Percentiles rank a stretch among this genome's conserved stretches.
Conservation (phyloP, 2,888 invertebrate species). For the Nasonia oneida region DNA sequence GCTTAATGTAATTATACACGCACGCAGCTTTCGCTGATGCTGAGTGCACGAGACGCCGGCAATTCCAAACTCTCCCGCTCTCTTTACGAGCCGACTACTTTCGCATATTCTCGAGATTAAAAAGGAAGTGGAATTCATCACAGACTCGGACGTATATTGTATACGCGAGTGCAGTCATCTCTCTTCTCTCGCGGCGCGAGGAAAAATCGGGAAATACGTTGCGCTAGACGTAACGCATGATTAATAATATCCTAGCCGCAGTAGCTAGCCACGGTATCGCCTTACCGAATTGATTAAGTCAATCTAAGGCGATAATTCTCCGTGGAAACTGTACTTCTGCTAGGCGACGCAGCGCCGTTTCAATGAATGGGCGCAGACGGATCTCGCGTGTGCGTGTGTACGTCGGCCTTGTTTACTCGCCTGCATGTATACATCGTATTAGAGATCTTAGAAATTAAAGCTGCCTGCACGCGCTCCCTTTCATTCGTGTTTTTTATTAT, state of each 20-base stretch:
- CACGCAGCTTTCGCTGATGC: neutral
- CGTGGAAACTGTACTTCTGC: neutral
- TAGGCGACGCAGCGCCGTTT: neutral
- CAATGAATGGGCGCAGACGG: neutral
- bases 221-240: neutral
- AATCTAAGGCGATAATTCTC: constrained; percentile 20
- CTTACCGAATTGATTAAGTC: constrained; percentile 22
- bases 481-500: neutral
- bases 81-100: neutral
- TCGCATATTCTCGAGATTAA: constrained; percentile 40
- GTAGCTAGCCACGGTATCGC: neutral
- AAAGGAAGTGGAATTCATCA: constrained; percentile 47
- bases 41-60: neutral
- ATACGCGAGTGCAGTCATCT: constrained; percentile 8
- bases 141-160: neutral
- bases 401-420: constrained; percentile 4
- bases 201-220: constrained; percentile 28
- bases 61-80: constrained; percentile 14
- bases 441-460: constrained; percentile 25
- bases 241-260: neutral
- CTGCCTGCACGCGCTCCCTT: neutral
- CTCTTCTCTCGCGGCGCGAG: neutral
- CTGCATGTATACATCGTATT: neutral
- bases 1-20: too few relatives aligned
- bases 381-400: neutral